Evolutionary conservation across 2,888 invertebrate genomes (phyloP), one percentile per base, ranked within the genome.

Genomic region (Xylophagus ater): DNA sequence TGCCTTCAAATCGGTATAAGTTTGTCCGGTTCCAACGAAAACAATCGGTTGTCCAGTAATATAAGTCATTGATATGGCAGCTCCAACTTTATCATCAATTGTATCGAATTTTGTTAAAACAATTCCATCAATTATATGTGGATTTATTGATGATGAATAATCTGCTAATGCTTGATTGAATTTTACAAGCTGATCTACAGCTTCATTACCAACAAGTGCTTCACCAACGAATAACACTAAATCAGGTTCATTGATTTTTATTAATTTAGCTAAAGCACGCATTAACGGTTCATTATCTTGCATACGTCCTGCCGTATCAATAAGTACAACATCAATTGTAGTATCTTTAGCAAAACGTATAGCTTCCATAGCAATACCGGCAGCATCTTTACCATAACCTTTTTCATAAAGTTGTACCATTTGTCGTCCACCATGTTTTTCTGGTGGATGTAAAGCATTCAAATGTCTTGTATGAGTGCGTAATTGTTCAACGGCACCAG

Each of bases 231-330:
- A 99, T n/a, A 99, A 70, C 2, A 98, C 96, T 58, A 94, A 71
- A 67, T 99, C 97, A 0, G 98, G 98, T 56, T 90, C 83, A 65
- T 99, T 99, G 29, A 97, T 88, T 65, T 85, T 89, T 56, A 98
- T 97, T 48, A 99, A 71, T 72, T 98, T 98, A 4, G 97, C 86
- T 35, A 99, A 70, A 0, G 98, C 93, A 46, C 94, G 74, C 98
- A 99, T 99, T 26, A 99, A 70, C 0, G 98, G 98, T 59, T 97
- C 97, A 63, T 99, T 99, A 68, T 98, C 97, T 68, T 98, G 98
- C 98, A 99, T 98, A 43, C 98, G 75, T n/a, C 98, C 98, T 24
- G 98, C 98, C 0, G 98, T 98, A 65, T 98, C 98, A 13, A 99
- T 78, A n/a, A 99, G 69, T 1, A 97, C 97, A 8, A 97, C 78